phyloP scores from a whole-genome alignment of 2,797 vertebrate species.

The Cygnus olor region DNA sequence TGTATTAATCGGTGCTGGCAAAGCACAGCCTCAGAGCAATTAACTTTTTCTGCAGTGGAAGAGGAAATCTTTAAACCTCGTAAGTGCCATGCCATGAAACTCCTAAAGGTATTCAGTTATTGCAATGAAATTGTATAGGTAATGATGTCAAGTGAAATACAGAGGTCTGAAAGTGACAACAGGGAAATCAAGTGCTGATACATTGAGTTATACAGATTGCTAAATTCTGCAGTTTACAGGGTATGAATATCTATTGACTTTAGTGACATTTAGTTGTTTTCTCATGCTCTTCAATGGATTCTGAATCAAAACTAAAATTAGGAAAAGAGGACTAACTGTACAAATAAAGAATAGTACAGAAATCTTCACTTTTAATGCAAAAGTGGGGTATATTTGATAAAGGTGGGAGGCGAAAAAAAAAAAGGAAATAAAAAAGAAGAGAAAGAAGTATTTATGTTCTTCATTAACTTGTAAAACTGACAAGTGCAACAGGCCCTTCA shows the following conservation, averaged over 20 bases:
- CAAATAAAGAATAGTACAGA: not conserved
- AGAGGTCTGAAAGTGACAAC: not conserved
- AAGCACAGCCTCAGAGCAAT: slow-evolving; percentile 37
- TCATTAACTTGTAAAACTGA: not conserved
- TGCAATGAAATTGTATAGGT: not conserved
- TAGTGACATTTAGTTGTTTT: not conserved
- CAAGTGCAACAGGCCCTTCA: not conserved
- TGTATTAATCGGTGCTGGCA: slow-evolving; percentile 20
- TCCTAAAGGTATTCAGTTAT: slow-evolving; percentile 39
- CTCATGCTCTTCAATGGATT: not conserved
- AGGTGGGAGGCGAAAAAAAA: not conserved
- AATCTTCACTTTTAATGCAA: not conserved
- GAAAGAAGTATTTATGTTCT: not conserved
- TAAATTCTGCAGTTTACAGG: not conserved
- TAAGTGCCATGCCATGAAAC: not conserved
- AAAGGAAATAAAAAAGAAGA: not conserved
- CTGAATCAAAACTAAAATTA: not conserved
- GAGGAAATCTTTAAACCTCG: slow-evolving; percentile 25
- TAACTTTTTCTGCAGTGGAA: slow-evolving; percentile 44
- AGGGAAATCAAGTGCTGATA: slow-evolving; percentile 29
- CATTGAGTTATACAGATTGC: not conserved
- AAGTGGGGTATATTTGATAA: not conserved
- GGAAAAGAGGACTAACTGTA: not conserved
- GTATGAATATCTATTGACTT: not conserved
- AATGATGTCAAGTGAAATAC: not conserved